Evolutionary conservation across 2,797 vertebrate species (phyloP).

Genomic region (Bovichtus variegatus): DNA sequence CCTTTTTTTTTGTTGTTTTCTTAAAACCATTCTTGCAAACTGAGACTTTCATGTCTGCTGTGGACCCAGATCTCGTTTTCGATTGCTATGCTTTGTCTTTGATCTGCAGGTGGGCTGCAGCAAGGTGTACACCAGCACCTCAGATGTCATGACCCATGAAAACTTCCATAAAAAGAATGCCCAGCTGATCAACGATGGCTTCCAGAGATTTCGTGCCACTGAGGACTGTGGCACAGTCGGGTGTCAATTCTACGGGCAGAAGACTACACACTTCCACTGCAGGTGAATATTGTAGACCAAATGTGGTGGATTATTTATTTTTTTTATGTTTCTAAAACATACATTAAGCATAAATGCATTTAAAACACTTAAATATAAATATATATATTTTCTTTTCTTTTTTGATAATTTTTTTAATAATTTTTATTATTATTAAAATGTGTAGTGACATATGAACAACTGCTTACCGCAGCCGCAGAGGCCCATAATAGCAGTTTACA

Average conservation of each 20-base stretch:
- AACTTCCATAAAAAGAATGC: conserved; percentile 99
- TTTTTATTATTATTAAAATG: too few relatives aligned
- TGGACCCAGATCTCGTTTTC: conserved; percentile 48
- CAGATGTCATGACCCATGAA: conserved; percentile 99
- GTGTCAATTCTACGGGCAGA: conserved; percentile 98
- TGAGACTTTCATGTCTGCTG: conserved; percentile 61
- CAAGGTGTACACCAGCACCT: conserved; percentile 99
- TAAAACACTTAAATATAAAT: not conserved
- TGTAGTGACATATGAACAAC: not conserved
- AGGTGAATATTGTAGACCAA: conserved; percentile 83
- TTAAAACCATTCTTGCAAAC: conserved; percentile 53
- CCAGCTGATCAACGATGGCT: conserved; percentile 98
- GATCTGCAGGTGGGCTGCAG: conserved; percentile 95
- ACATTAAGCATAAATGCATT: not conserved
- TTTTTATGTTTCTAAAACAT: not conserved
- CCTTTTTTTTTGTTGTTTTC: too few relatives aligned
- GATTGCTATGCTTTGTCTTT: conserved; percentile 34
- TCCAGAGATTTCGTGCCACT: conserved; percentile 98
- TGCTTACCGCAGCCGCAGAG: not conserved
- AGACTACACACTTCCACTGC: conserved; percentile 99
- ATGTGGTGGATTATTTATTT: not conserved
- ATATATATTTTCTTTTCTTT: not conserved
- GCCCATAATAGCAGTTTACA: not conserved
- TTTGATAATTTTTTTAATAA: not conserved
- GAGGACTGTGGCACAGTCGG: conserved; percentile 97